Evolutionary conservation across 2,888 invertebrate species (phyloP), one percentile per base, ranked within the genome.

Genomic region (Candidula unifasciata): DNA sequence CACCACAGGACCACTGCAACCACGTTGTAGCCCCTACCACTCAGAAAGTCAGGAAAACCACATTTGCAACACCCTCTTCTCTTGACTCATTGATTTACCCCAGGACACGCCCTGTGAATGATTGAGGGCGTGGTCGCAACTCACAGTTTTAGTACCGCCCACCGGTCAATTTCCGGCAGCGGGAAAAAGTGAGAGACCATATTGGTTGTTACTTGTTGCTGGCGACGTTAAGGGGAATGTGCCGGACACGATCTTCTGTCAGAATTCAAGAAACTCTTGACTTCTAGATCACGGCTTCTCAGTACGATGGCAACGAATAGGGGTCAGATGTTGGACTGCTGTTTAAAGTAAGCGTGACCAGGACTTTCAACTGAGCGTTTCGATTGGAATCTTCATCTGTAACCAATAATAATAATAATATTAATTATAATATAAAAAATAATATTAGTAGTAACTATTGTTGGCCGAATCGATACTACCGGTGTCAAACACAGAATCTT

Each of bases 171-270:
- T 74, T 74, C 3, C 21, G 30, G 30, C 54, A 18, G 54, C 54
- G 52, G 74, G 74, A 74, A 54, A 6, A 74, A 74, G 30, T 54
- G 54, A 74, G 30, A 54, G 54, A 74, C 54, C 52, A 74, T 21
- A n/a, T 27, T 54, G 54, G 27, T 54, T 74, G 18, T 52, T 74
- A 54, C 54, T 74, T 54, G 44, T 44, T 6, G 44, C 44, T 44
- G 44, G 54, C 74, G 54, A 52, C 0, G 30, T 54, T 30, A 30
- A 30, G 30, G 30, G 74, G 30, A 30, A 3, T 3, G 1, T 24
- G 21, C 27, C 54, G 74, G 54, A 27, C 30, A 21, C 5, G 30
- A 30, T 24, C 74, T 74, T 52, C 60, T 44, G 44, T 44, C 6
- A 44, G 0, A 44, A 44, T 44, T 44, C 44, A 6, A 16, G 8